A percentile compares a stretch with the other conserved stretches of the same genome.
phyloP scores from a whole-genome alignment of 1,140 invertebrate genomes.

The Camponotus pennsylvanicus region DNA sequence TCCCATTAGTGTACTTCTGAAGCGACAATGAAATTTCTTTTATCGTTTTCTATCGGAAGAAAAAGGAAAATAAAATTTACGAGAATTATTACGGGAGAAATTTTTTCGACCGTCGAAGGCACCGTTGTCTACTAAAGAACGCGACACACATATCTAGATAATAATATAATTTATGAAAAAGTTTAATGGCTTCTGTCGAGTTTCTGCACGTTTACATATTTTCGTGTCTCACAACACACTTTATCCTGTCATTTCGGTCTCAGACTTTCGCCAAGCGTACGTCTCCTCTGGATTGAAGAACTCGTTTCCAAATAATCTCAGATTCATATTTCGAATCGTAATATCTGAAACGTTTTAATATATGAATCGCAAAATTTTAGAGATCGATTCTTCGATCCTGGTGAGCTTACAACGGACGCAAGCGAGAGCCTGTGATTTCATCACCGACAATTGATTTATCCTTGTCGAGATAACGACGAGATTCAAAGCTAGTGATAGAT shows the following conservation, averaged over 20 bases:
- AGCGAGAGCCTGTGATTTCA: conserved; percentile 59
- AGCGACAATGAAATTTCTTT: neutral
- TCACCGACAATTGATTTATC: conserved; percentile 62
- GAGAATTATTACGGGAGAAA: neutral
- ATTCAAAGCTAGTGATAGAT: conserved; percentile 67
- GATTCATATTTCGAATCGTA: neutral
- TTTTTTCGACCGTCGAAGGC: conserved; percentile 1
- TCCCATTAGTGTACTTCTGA: neutral
- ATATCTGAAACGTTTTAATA: neutral
- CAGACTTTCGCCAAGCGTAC: conserved; percentile 2
- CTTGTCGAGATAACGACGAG: conserved; percentile 60
- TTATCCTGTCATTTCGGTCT: conserved; percentile 22
- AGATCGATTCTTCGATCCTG: conserved; percentile 6
- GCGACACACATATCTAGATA: conserved; percentile 50
- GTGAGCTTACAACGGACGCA: neutral
- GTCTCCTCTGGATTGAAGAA: conserved; percentile 1
- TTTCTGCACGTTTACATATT: conserved; percentile 26
- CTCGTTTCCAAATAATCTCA: neutral
- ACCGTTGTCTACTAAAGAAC: conserved; percentile 32
- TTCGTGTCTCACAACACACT: neutral
- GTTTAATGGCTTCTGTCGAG: conserved; percentile 11
- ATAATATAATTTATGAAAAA: conserved; percentile 42
- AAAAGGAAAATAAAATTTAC: conserved; percentile 7
- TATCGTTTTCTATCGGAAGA: neutral
- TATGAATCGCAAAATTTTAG: neutral